Percentiles rank a stretch among this genome's conserved stretches.
Evolutionary conservation across 2,888 invertebrate genomes (phyloP).

Genomic region (Anthophora plumipes): DNA sequence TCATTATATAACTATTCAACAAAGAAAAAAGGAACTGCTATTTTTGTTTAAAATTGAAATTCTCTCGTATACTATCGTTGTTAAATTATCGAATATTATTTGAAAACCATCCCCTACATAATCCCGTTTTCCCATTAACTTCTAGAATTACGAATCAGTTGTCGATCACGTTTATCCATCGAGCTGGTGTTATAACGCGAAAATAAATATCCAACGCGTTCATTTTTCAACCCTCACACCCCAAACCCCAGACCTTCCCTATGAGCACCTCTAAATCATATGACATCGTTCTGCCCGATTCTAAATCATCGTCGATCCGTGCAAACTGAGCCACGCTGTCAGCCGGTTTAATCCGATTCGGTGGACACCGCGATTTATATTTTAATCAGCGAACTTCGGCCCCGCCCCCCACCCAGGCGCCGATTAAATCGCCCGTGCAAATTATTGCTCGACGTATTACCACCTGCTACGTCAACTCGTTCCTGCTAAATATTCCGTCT

Average conservation of each 20-base stretch:
- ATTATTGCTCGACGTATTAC: conserved; percentile 66
- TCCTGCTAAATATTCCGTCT: background rate
- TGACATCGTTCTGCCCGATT: conserved; percentile 41
- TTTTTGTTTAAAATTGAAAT: too few species aligned
- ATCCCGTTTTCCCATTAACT: background rate
- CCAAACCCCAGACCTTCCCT: background rate
- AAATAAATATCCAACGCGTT: conserved; percentile 29
- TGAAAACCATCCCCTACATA: too few species aligned
- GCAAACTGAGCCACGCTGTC: conserved; percentile 46
- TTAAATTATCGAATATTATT: too few species aligned
- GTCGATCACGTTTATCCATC: background rate
- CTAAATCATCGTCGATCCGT: conserved; percentile 53
- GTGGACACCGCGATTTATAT: conserved; percentile 71
- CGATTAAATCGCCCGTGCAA: conserved; percentile 69
- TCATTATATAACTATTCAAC: too few species aligned
- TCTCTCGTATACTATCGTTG: too few species aligned
- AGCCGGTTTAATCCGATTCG: conserved; percentile 65
- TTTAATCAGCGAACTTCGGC: conserved; percentile 69
- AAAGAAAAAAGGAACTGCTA: too few species aligned
- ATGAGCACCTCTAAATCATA: conserved; percentile 28
- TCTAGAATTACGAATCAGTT: background rate
- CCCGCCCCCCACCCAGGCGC: conserved; percentile 51
- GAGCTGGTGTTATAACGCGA: background rate
- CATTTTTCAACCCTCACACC: background rate
- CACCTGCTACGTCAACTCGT: conserved; percentile 56